Conservation (phyloP, 2,797 vertebrate genomes). For the Poeciliopsis gracilis region DNA sequence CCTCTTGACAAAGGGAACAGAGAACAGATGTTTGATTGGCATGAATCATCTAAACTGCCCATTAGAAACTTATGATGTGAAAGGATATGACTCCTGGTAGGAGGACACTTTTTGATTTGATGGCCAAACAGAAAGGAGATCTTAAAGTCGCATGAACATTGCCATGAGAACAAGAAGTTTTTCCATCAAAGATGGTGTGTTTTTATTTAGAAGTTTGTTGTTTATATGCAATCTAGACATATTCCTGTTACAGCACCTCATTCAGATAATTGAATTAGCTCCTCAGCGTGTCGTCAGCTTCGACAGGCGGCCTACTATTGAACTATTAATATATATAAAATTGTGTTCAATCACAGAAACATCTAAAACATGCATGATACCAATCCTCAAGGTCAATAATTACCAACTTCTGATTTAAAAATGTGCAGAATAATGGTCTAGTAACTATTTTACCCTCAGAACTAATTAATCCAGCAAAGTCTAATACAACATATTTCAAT, state of each 20-base stretch:
- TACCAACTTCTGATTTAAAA: background rate
- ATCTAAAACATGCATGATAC: background rate
- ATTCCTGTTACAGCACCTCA: background rate
- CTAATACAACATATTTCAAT: background rate
- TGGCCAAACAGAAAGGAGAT: constrained; percentile 68
- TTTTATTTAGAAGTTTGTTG: background rate
- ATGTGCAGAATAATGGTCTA: background rate
- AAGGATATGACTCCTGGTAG: constrained; percentile 76
- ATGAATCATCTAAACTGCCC: constrained; percentile 85
- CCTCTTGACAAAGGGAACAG: constrained; percentile 77
- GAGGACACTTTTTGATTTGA: constrained; percentile 74
- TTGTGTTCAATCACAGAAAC: background rate
- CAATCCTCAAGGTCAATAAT: background rate
- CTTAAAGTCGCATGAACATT: constrained; percentile 51
- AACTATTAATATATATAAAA: background rate
- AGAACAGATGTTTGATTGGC: constrained; percentile 85
- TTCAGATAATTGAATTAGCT: background rate
- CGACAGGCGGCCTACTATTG: background rate
- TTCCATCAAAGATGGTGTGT: background rate
- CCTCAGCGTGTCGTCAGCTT: background rate
- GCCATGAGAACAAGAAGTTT: constrained; percentile 21
- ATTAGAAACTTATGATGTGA: constrained; percentile 86
- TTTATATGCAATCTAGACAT: background rate
- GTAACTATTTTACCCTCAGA: background rate
- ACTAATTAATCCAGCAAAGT: background rate